These are phyloP conservation scores for Aurelia coerulea DNA, from an alignment of 30 jellyfish, hydroid and myxozoan species.

Conservation along the genomic window DNA sequence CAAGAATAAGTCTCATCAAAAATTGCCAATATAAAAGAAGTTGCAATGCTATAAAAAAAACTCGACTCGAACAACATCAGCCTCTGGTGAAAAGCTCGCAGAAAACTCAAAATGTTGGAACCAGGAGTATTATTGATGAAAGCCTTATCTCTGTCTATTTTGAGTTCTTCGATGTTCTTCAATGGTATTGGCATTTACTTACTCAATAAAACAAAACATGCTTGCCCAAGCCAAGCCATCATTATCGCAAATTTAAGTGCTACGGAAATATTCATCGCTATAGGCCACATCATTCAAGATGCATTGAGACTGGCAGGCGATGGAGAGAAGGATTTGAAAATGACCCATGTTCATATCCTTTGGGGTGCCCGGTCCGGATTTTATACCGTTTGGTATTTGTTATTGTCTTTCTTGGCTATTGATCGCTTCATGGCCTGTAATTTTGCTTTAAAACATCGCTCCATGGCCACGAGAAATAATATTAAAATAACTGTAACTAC, in stretches of 20 bases:
- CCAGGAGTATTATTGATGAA: neutral
- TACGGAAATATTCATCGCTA: constrained; percentile 36
- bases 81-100: too few species aligned
- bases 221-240: constrained; percentile 34
- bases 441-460: constrained; percentile 53
- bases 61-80: too few species aligned
- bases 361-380: constrained; percentile 59
- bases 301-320: constrained; percentile 34
- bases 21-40: too few species aligned
- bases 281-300: constrained; percentile 35
- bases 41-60: too few species aligned
- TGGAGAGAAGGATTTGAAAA: constrained; percentile 12
- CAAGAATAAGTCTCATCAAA: too few species aligned
- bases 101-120: constrained; percentile 8
- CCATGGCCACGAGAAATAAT: constrained; percentile 29
- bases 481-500: constrained; percentile 5
- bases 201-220: constrained; percentile 24
- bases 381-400: constrained; percentile 52
- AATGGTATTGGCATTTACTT: constrained; percentile 50
- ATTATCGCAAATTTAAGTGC: constrained; percentile 37
- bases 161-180: constrained; percentile 27
- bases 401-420: constrained; percentile 21
- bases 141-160: constrained; percentile 2
- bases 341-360: constrained; percentile 25
- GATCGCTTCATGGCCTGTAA: constrained; percentile 69